Conservation (phyloP, 2,888 invertebrate species). For the Campoplex nolae region DNA sequence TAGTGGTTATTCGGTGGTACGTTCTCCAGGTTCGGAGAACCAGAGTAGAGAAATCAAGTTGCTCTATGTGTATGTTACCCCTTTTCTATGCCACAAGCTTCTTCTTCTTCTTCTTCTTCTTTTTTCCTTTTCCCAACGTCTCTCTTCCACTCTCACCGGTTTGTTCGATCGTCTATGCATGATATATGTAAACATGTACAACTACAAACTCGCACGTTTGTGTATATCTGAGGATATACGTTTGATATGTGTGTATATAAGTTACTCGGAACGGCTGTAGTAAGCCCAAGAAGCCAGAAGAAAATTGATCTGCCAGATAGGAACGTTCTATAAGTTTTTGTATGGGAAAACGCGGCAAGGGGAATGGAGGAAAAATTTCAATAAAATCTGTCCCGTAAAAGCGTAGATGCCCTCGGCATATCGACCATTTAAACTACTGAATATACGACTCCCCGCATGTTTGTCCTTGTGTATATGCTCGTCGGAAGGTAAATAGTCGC, state of each 20-base stretch:
- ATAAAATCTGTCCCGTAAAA: slow-evolving; percentile 75
- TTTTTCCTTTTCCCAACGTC: slow-evolving; percentile 48
- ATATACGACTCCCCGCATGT: not conserved
- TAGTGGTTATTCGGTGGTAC: slow-evolving; percentile 49
- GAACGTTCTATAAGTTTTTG: slow-evolving; percentile 82
- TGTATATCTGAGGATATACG: not conserved
- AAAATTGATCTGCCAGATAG: slow-evolving; percentile 83
- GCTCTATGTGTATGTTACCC: slow-evolving; percentile 23
- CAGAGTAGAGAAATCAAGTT: slow-evolving; percentile 58
- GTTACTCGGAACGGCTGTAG: slow-evolving; percentile 40
- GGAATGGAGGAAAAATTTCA: slow-evolving; percentile 77
- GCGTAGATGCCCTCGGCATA: slow-evolving; percentile 28
- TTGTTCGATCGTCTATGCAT: slow-evolving; percentile 52
- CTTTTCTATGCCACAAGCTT: slow-evolving; percentile 35
- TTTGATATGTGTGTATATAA: slow-evolving; percentile 19
- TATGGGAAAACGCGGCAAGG: slow-evolving; percentile 48
- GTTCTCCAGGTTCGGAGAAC: slow-evolving; percentile 29
- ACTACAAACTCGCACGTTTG: not conserved
- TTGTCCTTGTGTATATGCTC: not conserved
- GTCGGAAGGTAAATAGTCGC: slow-evolving; percentile 76
- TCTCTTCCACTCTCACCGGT: slow-evolving; percentile 13
- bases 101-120: slow-evolving; percentile 23
- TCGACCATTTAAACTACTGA: slow-evolving; percentile 73
- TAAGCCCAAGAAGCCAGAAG: slow-evolving; percentile 69
- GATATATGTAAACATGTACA: slow-evolving; percentile 19